Conservation (phyloP, 2,797 vertebrate genomes). For the Dendrocincla fuliginosa region DNA sequence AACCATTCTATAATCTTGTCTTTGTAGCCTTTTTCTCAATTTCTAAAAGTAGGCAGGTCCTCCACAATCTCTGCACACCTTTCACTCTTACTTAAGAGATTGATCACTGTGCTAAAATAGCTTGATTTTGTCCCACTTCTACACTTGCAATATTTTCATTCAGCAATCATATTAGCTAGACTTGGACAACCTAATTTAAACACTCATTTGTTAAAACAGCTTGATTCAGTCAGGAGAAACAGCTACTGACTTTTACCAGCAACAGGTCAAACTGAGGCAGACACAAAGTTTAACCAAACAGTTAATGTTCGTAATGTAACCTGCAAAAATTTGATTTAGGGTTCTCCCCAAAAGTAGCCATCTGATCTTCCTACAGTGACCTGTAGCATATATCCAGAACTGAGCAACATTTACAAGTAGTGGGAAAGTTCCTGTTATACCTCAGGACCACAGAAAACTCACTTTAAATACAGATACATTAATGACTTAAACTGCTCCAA, state of each 20-base stretch:
- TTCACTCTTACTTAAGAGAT: not conserved
- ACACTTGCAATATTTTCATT: not conserved
- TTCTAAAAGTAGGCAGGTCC: not conserved
- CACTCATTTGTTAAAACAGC: not conserved
- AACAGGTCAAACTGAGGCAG: not conserved
- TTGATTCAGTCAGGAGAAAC: not conserved
- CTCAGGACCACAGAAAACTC: not conserved
- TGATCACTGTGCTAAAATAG: not conserved
- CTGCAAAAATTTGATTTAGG: not conserved
- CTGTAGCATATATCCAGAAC: not conserved
- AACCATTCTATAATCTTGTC: not conserved
- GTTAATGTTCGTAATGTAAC: not conserved
- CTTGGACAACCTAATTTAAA: not conserved
- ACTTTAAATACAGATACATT: not conserved
- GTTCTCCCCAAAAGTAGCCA: not conserved
- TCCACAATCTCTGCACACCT: not conserved
- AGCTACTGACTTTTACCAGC: not conserved
- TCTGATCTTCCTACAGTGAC: not conserved
- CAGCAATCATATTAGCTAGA: not conserved
- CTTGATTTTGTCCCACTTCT: not conserved
- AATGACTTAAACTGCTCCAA: not conserved
- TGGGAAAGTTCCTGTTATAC: not conserved
- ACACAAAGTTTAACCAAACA: not conserved
- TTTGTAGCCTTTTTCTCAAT: not conserved
- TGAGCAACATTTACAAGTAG: not conserved